Conservation (phyloP, 2,888 invertebrate species). For the Furcula furcula region DNA sequence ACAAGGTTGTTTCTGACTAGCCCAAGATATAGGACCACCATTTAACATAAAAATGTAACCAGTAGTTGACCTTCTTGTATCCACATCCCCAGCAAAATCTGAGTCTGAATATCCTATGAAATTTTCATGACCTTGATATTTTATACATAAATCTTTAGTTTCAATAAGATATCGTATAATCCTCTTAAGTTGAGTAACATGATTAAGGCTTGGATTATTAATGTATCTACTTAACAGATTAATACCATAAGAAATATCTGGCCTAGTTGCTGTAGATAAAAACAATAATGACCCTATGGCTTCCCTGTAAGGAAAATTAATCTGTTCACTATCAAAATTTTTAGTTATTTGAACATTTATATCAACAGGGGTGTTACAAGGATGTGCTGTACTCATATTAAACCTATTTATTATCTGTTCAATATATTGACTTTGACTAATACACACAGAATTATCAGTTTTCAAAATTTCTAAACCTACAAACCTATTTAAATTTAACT, state of each 20-base stretch:
- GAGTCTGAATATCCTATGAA: constrained; percentile 28
- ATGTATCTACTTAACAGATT: constrained; percentile 8
- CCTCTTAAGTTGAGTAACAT: constrained; percentile 26
- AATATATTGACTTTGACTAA: too few relatives aligned
- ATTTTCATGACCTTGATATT: constrained; percentile 14
- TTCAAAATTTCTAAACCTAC: too few relatives aligned
- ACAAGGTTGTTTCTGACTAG: neutral
- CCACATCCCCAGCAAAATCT: constrained; percentile 7
- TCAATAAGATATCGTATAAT: constrained; percentile 24
- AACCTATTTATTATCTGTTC: too few relatives aligned
- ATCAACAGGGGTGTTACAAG: too few relatives aligned
- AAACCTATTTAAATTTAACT: too few relatives aligned
- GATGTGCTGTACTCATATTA: too few relatives aligned
- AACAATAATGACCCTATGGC: too few relatives aligned
- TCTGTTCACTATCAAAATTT: too few relatives aligned
- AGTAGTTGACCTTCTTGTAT: constrained; percentile 3
- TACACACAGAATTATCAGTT: too few relatives aligned
- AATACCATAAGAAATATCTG: constrained; percentile 6
- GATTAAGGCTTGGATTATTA: neutral
- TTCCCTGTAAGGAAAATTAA: too few relatives aligned
- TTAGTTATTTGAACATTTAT: too few relatives aligned
- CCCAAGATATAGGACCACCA: neutral
- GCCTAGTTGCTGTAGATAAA: too few relatives aligned
- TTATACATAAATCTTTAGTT: constrained; percentile 24
- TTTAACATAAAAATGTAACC: constrained; percentile 6